These are phyloP conservation scores for Neofelis nebulosa DNA, from an alignment of 2,113 vertebrate genomes.

Conservation along the genomic window DNA sequence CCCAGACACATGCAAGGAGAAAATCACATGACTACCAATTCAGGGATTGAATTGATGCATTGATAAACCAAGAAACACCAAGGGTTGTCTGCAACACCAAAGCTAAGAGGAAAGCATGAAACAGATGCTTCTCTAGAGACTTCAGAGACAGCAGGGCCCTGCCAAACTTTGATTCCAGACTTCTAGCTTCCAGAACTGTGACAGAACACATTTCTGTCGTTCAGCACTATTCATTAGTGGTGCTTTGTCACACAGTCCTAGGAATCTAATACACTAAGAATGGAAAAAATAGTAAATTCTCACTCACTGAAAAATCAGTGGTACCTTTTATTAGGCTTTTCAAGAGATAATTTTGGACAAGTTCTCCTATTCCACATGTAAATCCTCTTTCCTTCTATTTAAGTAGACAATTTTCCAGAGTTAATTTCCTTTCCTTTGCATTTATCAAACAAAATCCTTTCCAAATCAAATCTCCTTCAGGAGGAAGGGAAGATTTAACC, in stretches of 20 bases:
- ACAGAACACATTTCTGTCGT: neutral
- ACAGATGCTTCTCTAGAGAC: neutral
- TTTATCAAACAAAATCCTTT: neutral
- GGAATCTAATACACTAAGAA: neutral
- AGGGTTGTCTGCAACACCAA: neutral
- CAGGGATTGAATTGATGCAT: neutral
- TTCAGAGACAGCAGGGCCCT: neutral
- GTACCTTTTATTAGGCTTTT: neutral
- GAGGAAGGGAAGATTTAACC: neutral
- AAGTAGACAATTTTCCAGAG: neutral
- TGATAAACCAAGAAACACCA: neutral
- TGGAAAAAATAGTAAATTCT: slow-evolving; percentile 44
- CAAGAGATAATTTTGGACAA: slow-evolving; percentile 8
- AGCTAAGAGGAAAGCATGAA: neutral
- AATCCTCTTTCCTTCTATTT: neutral
- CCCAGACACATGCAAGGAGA: neutral
- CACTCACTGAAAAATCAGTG: slow-evolving; percentile 60
- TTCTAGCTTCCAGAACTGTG: neutral
- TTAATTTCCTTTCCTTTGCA: neutral
- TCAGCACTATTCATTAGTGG: neutral
- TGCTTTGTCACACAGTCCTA: neutral
- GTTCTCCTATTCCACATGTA: neutral
- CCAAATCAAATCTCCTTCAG: neutral
- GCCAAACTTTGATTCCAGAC: neutral
- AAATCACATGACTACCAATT: neutral